Base-by-base conservation (phyloP, 2,113 vertebrate species). In the Mellivora capensis region DNA sequence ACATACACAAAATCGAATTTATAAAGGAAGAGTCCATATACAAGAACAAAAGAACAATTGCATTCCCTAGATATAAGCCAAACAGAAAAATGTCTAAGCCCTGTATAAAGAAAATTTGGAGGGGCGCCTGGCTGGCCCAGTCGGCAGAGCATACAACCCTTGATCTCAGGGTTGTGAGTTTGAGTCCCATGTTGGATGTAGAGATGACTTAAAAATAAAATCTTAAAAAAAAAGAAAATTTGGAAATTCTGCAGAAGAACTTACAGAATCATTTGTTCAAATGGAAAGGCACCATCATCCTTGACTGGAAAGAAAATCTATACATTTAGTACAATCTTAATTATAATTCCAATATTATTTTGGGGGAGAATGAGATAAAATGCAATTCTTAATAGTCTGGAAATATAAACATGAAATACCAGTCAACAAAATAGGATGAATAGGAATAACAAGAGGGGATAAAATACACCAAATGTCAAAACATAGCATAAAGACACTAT, bases 351-450 rank as follows among this genome's bases (percentile, higher is more conserved):
- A 91, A 31, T 81, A 47, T 88, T 89, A 62, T 29, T 54, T 82
- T 79, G 15, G 37, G n/a, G 42, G 37, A 84, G 27, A 87, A 17
- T 81, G 54, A 95, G 39, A 37, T 59, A 69, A 91, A 91, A 80
- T 39, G 1, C 88, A 96, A 90, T 34, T 86, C 34, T 76, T 83
- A 76, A 71, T 69, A 90, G 31, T 44, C 31, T 76, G 7, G n/a
- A 93, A 86, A 52, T 54, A 86, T n/a, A 80, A 92, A 42, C 39
- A 44, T 85, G 37, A 85, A 7, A 83, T 64, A 42, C 6, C 42
- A 91, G 15, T 87, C 18, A 91, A 93, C 42, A 83, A 82, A 96
- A 74, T 39, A 91, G 8, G 37, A 79, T 83, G 88, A 84, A 83
- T 9, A 84, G n/a, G 10, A 54, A 44, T 54, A 74, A 54, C 6